A percentile compares a stretch with the other conserved stretches of the same genome.
Conservation (phyloP, 2,113 vertebrate species). For the Monopterus albus region DNA sequence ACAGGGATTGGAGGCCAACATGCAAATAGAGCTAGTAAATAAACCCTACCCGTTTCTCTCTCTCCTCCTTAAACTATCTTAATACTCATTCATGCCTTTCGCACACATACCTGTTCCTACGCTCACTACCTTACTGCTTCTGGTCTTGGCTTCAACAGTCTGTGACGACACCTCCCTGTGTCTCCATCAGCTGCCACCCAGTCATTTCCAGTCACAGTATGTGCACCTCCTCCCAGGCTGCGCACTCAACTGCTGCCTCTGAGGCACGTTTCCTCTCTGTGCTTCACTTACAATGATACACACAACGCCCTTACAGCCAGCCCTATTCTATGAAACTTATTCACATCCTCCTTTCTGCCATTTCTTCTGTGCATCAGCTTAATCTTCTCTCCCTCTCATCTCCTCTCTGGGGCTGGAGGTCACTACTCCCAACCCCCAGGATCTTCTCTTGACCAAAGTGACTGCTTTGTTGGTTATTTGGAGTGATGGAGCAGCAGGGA, state of each 20-base stretch:
- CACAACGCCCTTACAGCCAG: slow-evolving; percentile 1
- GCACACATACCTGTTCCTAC: slow-evolving; percentile 11
- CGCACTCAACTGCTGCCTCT: slow-evolving; percentile 11
- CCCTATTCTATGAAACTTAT: slow-evolving; percentile 13
- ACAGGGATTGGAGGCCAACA: slow-evolving; percentile 18
- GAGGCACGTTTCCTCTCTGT: slow-evolving; percentile 22
- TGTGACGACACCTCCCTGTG: neutral
- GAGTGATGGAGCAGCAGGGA: slow-evolving; percentile 45
- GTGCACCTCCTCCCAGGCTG: slow-evolving; percentile 26
- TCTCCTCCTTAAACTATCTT: neutral
- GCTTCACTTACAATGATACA: slow-evolving; percentile 20
- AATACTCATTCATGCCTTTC: slow-evolving; percentile 8
- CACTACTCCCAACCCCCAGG: slow-evolving; percentile 22
- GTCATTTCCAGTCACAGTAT: slow-evolving; percentile 4
- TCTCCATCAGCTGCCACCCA: neutral
- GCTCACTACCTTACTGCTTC: slow-evolving; percentile 12
- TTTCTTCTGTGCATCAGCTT: slow-evolving; percentile 4
- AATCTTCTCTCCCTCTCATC: slow-evolving; percentile 27
- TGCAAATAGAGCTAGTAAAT: slow-evolving; percentile 22
- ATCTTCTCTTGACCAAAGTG: slow-evolving; percentile 45
- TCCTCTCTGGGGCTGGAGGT: slow-evolving; percentile 31
- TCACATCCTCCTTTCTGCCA: slow-evolving; percentile 34
- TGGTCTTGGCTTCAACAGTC: neutral
- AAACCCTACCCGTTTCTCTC: neutral
- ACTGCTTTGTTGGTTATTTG: slow-evolving; percentile 62